Conservation (phyloP, 2,888 invertebrate species). For the Julus scandinavius region DNA sequence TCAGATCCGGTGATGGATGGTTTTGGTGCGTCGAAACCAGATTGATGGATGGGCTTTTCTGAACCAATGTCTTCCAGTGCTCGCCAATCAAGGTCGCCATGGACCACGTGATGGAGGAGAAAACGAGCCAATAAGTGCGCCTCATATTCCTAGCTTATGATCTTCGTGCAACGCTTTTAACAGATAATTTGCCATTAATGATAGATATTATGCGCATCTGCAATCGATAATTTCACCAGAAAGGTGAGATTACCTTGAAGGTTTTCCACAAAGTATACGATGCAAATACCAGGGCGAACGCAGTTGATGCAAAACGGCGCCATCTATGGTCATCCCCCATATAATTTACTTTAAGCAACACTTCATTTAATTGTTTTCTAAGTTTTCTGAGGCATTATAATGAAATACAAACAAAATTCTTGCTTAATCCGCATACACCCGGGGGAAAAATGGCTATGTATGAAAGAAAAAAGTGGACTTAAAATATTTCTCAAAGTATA, state of each 20-base stretch:
- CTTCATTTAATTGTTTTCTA: no score
- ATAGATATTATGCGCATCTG: neutral
- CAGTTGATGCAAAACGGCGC: neutral
- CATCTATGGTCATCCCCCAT: neutral
- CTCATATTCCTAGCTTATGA: neutral
- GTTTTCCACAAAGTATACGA: neutral
- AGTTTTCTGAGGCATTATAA: neutral
- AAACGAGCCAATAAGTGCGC: constrained; percentile 24
- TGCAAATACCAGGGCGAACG: no score
- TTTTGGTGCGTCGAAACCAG: constrained; percentile 40
- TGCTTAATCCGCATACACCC: no score
- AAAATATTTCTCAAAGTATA: no score
- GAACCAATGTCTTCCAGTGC: constrained; percentile 42
- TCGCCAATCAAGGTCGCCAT: constrained; percentile 40
- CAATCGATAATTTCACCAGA: neutral
- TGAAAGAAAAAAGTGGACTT: no score
- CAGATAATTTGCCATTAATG: constrained; percentile 1
- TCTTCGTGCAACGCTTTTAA: constrained; percentile 37
- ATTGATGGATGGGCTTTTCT: constrained; percentile 37
- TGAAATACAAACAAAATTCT: no score
- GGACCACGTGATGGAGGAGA: constrained; percentile 25
- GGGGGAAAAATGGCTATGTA: no score
- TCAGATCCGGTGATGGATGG: constrained; percentile 41
- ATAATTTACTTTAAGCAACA: neutral
- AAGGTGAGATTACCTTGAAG: neutral